Evolutionary conservation across 2,888 invertebrate species (phyloP), one percentile per base, ranked within the genome.

Genomic region (Agriotes lineatus): DNA sequence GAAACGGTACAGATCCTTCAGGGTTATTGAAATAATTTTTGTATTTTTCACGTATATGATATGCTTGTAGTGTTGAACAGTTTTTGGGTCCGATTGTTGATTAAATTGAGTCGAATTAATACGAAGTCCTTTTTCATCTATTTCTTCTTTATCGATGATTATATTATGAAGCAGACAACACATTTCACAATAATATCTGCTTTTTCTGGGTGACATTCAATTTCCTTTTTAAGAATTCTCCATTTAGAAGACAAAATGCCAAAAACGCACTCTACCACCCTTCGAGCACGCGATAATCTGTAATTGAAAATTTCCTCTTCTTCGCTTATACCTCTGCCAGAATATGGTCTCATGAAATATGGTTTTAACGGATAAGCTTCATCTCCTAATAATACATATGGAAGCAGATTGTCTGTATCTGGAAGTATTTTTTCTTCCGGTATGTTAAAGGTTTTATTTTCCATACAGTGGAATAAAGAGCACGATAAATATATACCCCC

Each of bases 151-250:
- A 5, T 54, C 54, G 3, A 54, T 54, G 4, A 54, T 5, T 5
- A 33, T 54, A 10, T 30, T 16, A 33, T 57, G 33, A 5, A 57
- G 20, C 10, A 48, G 3, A 20, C 48, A 48, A 48, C 20, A 39
- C 57, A 57, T 19, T 57, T 57, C 1, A 57, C 57, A 18, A 57
- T 57, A 1, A 1, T 14, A 10, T 57, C 57, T 4, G 39, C 57
- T 42, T 16, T 19, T n/a, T 58, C 22, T 14, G 25, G 22, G 18
- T 42, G 12, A 7, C 7, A 1, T 18, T 58, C 58, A 5, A 57
- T 57, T 22, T 19, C 39, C 44, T 58, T 60, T 22, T 16, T 14
- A 1, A 44, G 19, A 30, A 60, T 44, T 7, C 59, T 45, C 45
- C 59, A 60, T 44, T 45, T 60, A 16, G 59, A 44, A 5, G 1